Percentiles rank a stretch among this genome's conserved stretches.
These are phyloP conservation scores for Blastobasis lacticolella DNA, from an alignment of 2,888 invertebrate genomes.

Conservation along the genomic window DNA sequence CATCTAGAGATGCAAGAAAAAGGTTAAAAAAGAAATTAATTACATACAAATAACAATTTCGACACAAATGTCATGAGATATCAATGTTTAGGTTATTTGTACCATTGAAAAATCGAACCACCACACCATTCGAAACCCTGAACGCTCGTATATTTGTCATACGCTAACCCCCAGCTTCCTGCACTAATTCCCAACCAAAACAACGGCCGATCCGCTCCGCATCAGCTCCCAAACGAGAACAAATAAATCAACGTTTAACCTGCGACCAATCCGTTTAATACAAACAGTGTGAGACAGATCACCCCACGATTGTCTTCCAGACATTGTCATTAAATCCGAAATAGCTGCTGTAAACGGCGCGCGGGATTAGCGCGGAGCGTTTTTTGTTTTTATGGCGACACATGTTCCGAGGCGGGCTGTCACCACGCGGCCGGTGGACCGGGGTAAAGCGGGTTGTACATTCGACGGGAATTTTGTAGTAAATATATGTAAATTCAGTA, in stretches of 20 bases:
- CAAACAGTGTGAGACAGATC: slow-evolving; percentile 14
- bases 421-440: slow-evolving; percentile 31
- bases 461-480: background rate
- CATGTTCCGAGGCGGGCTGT: slow-evolving; percentile 47
- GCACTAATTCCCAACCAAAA: too few relatives aligned
- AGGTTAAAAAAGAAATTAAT: too few relatives aligned
- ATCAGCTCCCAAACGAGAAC: slow-evolving; percentile 2
- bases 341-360: slow-evolving; percentile 47
- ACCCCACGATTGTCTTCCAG: slow-evolving; percentile 31
- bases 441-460: slow-evolving; percentile 11
- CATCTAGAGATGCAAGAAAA: too few relatives aligned
- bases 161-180: too few relatives aligned
- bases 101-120: too few relatives aligned
- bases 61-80: too few relatives aligned
- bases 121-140: too few relatives aligned
- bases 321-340: slow-evolving; percentile 52
- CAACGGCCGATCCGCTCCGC: too few relatives aligned
- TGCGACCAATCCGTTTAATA: slow-evolving; percentile 7
- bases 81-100: too few relatives aligned
- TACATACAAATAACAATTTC: too few relatives aligned
- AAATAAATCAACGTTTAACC: slow-evolving; percentile 10
- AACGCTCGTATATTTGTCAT: too few relatives aligned
- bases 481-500: too few relatives aligned
- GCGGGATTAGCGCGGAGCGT: slow-evolving; percentile 29
- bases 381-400: slow-evolving; percentile 54